phyloP scores from a whole-genome alignment of 2,888 invertebrate genomes.

The Rhyacophila evoluta region DNA sequence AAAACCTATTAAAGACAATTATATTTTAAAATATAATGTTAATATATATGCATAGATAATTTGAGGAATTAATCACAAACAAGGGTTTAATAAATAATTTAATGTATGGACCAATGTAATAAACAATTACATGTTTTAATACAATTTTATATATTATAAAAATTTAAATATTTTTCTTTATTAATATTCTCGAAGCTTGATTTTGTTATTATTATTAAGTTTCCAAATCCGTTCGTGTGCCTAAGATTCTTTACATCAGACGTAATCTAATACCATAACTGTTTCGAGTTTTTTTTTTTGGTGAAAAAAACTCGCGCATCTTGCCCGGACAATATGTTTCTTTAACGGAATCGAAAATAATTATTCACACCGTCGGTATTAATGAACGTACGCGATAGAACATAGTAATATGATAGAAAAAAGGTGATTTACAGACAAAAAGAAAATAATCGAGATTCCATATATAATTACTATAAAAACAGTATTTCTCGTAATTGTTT shows the following conservation, averaged over 20 bases:
- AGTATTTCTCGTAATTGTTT: neutral
- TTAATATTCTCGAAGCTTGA: no score
- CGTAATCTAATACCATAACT: neutral
- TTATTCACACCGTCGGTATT: conserved; percentile 9
- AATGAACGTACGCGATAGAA: neutral
- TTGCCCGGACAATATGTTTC: conserved; percentile 12
- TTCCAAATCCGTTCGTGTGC: neutral
- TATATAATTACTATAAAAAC: neutral
- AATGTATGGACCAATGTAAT: no score
- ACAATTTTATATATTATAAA: no score
- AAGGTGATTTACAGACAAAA: conserved; percentile 2
- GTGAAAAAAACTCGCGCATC: neutral
- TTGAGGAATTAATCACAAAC: no score
- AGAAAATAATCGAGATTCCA: neutral
- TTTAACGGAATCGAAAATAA: conserved; percentile 22
- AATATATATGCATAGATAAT: no score
- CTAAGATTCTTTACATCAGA: neutral
- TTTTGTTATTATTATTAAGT: no score
- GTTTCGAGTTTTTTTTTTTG: neutral
- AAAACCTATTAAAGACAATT: no score
- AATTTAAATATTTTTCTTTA: no score
- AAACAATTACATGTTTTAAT: no score
- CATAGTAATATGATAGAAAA: neutral
- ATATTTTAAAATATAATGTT: no score
- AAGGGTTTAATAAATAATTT: no score